Evolutionary conservation across 2,888 invertebrate species (phyloP), one percentile per base, ranked within the genome.

Genomic region (Lasioglossum marginatum): DNA sequence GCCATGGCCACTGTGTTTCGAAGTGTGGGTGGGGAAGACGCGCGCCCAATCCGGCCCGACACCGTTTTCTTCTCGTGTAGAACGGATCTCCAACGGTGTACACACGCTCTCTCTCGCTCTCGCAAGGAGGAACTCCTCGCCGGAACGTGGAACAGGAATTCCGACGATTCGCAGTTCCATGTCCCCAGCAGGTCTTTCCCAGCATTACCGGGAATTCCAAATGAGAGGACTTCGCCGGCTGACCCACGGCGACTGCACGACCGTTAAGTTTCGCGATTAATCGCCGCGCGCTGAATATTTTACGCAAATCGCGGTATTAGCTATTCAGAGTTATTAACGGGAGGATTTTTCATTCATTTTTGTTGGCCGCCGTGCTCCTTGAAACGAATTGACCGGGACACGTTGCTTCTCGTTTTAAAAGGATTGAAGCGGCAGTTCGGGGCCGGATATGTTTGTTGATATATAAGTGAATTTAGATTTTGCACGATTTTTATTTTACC

Each of bases 271-370:
- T 88, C 81, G 79, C 88, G 90, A 92, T 93, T 92, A 92, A 93
- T 93, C 90, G 89, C 85, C 89, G 91, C 88, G 87, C 88, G 85
- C 88, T 90, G 92, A 93, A 93, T 93, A 88, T 91, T 89, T 93
- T 91, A 91, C 74, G 89, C 91, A 91, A 93, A 93, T 93, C 90
- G 77, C 60, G 82, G 68, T 89, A 91, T 92, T 91, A 83, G 85
- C 88, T 86, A 88, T 91, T 92, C 88, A 83, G 79, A 90, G 86
- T 91, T 90, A 92, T 93, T 89, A 90, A 88, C 82, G 74, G 72
- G 75, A 77, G 45, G 48, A n/a, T 81, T 73, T 75, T 71, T 73
- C 60, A 66, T 63, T 82, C 77, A 63, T 77, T 79, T 70, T 68
- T 74, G 31, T 27, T 60, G 34, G 37, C 5, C 63, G 8, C n/a